Evolutionary conservation across 1,140 invertebrate genomes (phyloP).

Genomic region (Heliconius melpomene): DNA sequence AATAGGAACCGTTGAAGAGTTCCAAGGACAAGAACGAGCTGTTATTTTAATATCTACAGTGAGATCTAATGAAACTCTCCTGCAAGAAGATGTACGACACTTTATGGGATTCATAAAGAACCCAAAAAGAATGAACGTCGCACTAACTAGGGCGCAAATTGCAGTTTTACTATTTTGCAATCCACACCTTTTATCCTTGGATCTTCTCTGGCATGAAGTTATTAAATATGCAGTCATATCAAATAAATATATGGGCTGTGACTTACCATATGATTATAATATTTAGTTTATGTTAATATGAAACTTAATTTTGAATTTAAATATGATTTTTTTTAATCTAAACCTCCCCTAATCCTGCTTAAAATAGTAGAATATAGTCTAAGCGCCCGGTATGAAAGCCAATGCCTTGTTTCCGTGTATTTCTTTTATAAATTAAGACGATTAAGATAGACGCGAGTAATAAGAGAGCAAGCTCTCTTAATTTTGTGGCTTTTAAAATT

Average conservation of each 20-base stretch:
- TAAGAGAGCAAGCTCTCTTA: too few species aligned
- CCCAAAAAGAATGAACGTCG: slow-evolving; percentile 92
- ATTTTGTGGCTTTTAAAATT: too few species aligned
- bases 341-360: too few species aligned
- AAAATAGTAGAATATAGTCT: too few species aligned
- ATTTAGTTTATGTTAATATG: not conserved
- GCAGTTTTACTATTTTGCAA: slow-evolving; percentile 92
- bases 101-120: slow-evolving; percentile 89
- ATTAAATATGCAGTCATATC: slow-evolving; percentile 85
- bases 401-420: too few species aligned
- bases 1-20: slow-evolving; percentile 97
- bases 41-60: slow-evolving; percentile 95
- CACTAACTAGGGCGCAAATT: slow-evolving; percentile 90
- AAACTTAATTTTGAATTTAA: slow-evolving; percentile 3
- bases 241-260: slow-evolving; percentile 85
- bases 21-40: slow-evolving; percentile 95
- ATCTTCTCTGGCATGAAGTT: slow-evolving; percentile 87
- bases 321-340: slow-evolving; percentile 19
- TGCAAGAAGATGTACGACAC: slow-evolving; percentile 82
- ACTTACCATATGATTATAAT: slow-evolving; percentile 69
- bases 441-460: too few species aligned
- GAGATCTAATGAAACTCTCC: slow-evolving; percentile 81
- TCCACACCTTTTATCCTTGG: slow-evolving; percentile 86
- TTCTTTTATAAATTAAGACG: too few species aligned
- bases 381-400: too few species aligned